These are phyloP conservation scores for Chaetodon trifascialis DNA, from an alignment of 2,113 vertebrate genomes.

Conservation along the genomic window DNA sequence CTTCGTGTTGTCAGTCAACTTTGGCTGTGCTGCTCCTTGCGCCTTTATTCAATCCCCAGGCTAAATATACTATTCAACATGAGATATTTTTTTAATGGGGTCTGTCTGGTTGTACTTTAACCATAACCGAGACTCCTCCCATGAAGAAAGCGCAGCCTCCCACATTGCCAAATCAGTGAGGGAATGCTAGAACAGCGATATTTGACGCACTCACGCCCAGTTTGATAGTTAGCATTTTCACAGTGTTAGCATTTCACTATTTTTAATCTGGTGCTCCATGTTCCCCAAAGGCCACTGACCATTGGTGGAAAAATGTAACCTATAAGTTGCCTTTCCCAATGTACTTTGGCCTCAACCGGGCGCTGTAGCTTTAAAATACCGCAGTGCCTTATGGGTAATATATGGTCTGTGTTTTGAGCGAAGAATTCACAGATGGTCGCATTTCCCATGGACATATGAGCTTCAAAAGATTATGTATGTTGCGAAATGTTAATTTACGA, in stretches of 20 bases:
- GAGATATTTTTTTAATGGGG: neutral
- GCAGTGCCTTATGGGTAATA: constrained; percentile 66
- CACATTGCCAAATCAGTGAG: neutral
- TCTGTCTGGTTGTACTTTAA: neutral
- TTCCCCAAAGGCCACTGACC: neutral
- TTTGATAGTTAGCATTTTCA: too few relatives aligned
- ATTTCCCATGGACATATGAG: neutral
- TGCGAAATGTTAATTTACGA: neutral
- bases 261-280: too few relatives aligned
- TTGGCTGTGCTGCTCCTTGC: neutral
- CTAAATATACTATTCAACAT: too few relatives aligned
- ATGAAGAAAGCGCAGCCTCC: neutral
- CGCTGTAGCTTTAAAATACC: constrained; percentile 51
- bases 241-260: too few relatives aligned
- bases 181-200: neutral
- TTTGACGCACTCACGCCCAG: too few relatives aligned
- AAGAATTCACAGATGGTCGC: constrained; percentile 30
- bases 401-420: constrained; percentile 53
- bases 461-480: neutral
- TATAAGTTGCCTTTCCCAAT: neutral
- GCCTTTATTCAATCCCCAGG: neutral
- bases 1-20: neutral
- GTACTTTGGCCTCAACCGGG: constrained; percentile 24
- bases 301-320: neutral
- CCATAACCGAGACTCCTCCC: constrained; percentile 49